These are phyloP conservation scores for Onthophagus sagittarius DNA, from an alignment of 2,888 invertebrate species.

Conservation along the genomic window DNA sequence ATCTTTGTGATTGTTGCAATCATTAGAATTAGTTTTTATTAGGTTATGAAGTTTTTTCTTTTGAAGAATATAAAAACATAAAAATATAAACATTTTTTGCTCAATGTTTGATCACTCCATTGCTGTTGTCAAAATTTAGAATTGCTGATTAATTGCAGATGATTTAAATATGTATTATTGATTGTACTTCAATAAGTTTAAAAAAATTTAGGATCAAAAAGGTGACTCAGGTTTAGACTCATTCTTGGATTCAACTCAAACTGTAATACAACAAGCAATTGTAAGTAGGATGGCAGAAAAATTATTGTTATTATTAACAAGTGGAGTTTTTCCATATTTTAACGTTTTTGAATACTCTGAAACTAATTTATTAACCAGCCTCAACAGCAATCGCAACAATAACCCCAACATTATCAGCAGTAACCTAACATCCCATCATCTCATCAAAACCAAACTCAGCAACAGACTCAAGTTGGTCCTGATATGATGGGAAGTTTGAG, in stretches of 20 bases:
- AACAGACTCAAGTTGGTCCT: slow-evolving; percentile 8
- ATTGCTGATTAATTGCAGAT: too few species aligned
- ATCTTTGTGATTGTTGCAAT: too few species aligned
- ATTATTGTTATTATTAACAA: slow-evolving; percentile 38
- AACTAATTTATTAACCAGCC: slow-evolving; percentile 27
- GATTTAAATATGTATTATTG: too few species aligned
- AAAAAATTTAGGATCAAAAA: slow-evolving; percentile 27
- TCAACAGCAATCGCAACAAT: slow-evolving; percentile 24
- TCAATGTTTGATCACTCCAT: too few species aligned
- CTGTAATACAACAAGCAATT: slow-evolving; percentile 46
- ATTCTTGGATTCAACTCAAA: slow-evolving; percentile 45
- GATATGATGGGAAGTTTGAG: slow-evolving; percentile 19
- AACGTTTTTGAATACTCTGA: too few species aligned
- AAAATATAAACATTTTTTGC: too few species aligned
- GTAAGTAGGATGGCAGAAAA: slow-evolving; percentile 46
- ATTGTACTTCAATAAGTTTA: too few species aligned
- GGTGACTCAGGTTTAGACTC: slow-evolving; percentile 40
- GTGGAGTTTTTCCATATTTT: too few species aligned
- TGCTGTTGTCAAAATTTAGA: too few species aligned
- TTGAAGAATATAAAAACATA: too few species aligned
- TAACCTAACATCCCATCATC: slow-evolving; percentile 16
- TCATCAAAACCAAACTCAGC: slow-evolving; percentile 20
- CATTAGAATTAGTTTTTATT: too few species aligned
- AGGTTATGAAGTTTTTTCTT: too few species aligned
- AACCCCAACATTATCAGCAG: slow-evolving; percentile 23